Percentiles rank a stretch among this genome's conserved stretches.
Evolutionary conservation across 2,113 vertebrate species (phyloP).

Genomic region (Pitta sordida): DNA sequence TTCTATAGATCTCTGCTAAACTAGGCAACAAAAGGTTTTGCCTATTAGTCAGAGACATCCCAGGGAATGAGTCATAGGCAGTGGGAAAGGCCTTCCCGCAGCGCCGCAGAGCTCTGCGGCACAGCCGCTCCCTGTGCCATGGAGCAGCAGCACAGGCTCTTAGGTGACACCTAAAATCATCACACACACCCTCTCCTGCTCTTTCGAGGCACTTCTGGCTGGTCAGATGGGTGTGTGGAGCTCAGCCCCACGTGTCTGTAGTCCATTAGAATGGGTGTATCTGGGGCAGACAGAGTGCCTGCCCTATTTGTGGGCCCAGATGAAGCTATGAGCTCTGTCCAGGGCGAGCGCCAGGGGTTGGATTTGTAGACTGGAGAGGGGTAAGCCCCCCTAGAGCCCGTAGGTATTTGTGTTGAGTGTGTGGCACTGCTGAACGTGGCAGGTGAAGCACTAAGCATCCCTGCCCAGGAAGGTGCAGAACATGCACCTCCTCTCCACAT

Average conservation of each 20-base stretch:
- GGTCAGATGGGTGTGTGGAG: neutral
- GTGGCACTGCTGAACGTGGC: neutral
- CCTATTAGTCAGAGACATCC: neutral
- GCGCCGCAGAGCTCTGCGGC: neutral
- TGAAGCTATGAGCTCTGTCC: neutral
- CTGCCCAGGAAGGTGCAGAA: neutral
- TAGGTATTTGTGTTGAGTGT: neutral
- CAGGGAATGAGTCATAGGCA: neutral
- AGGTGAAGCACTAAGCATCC: fast-evolving
- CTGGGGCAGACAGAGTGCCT: neutral
- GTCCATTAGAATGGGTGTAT: neutral
- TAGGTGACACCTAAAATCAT: neutral
- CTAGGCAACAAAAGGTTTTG: neutral
- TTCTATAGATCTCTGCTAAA: neutral
- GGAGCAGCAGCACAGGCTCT: neutral
- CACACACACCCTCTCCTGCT: neutral
- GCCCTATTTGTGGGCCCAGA: neutral
- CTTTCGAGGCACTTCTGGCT: neutral
- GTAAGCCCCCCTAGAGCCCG: fast-evolving
- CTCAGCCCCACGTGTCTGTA: neutral
- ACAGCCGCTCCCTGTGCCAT: neutral
- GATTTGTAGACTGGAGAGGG: neutral
- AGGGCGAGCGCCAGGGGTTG: neutral
- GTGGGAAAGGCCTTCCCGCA: neutral
- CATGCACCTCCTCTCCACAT: neutral